Base-by-base conservation (phyloP, 2,113 vertebrate species). In the Stomatorhinus ivindoensis region DNA sequence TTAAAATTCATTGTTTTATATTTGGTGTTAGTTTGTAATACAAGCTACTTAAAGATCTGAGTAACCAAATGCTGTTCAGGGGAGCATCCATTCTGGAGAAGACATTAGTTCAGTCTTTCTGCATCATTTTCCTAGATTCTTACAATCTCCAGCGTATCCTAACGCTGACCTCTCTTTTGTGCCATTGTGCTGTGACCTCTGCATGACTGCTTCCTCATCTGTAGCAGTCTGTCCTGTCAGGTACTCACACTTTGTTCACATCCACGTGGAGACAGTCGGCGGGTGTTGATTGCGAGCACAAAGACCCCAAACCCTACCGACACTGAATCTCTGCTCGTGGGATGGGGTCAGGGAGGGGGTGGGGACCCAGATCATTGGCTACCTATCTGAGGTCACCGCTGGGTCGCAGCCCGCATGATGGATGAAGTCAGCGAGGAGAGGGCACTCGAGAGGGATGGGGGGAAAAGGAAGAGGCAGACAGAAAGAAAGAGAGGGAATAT, bases 381-480 rank as follows among this genome's bases (percentile, higher is more conserved):
- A 93, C 93, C 90, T 92, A 88, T 82, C 85, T 83, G 85, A 92
- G 95, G 95, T 96, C 95, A 95, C 89, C 55, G 87, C 86, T 91
- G 92, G 95, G 95, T 95, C 94, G 92, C 39, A 31, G 93, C 92
- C 93, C 46, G 91, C 89, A 93, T 96, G 95, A 96, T 96, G 95
- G 95, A 96, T 96, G 94, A 93, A 94, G 93, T 83, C 61, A 31
- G 51, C 44, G 17, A 46, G 53, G 51, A 51, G 31, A 39, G 48
- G 46, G 87, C 39, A 31, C 21, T 31, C 44, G 11, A 48, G 47
- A 17, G 80, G n/a, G 48, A n/a, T 39, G 61, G 61, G 27, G 61
- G 1, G 1, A 53, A 65, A 47, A 3, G 21, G 87, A 87, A 42
- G 44, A 87, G 51, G 39, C 55, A 39, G 85, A 48, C 9, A 24